Conservation (phyloP, 2,113 vertebrate genomes). For the Empidonax traillii region DNA sequence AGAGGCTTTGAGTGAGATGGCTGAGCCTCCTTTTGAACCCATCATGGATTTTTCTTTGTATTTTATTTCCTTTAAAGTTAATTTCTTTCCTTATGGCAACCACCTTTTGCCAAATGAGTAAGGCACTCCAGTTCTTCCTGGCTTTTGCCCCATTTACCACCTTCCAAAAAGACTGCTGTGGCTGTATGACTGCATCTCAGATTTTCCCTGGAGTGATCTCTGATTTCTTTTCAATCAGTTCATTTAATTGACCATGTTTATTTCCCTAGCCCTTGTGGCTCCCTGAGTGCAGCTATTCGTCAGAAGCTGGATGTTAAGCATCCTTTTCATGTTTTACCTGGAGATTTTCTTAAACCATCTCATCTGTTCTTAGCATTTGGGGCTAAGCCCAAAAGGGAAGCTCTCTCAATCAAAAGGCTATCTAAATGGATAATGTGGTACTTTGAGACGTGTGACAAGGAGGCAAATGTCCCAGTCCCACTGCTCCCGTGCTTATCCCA, state of each 20-base stretch:
- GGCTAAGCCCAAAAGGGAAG: slow-evolving; percentile 41
- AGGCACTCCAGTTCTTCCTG: background rate
- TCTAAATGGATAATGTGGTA: slow-evolving; percentile 48
- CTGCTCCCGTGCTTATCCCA: background rate
- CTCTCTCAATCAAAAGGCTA: slow-evolving; percentile 41
- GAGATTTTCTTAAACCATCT: slow-evolving; percentile 61
- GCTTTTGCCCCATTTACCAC: slow-evolving; percentile 33
- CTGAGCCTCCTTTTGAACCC: slow-evolving; percentile 40
- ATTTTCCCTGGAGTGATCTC: background rate
- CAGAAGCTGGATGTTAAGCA: slow-evolving; percentile 60
- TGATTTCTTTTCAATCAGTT: slow-evolving; percentile 65
- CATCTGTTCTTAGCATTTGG: slow-evolving; percentile 49
- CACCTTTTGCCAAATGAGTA: slow-evolving; percentile 1
- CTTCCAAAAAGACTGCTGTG: background rate
- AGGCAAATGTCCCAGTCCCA: slow-evolving; percentile 3
- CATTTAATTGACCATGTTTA: slow-evolving; percentile 68
- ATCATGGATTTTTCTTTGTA: slow-evolving; percentile 22
- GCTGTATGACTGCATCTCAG: background rate
- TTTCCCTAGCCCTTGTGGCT: slow-evolving; percentile 50
- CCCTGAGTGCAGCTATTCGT: slow-evolving; percentile 30
- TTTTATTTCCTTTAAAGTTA: slow-evolving; percentile 41
- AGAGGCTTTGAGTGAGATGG: background rate
- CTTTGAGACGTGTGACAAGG: slow-evolving; percentile 32
- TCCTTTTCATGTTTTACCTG: slow-evolving; percentile 65
- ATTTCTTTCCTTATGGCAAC: slow-evolving; percentile 35